Percentiles rank a stretch among this genome's conserved stretches.
Conservation (phyloP, 2,113 vertebrate species). For the Chaenocephalus aceratus region DNA sequence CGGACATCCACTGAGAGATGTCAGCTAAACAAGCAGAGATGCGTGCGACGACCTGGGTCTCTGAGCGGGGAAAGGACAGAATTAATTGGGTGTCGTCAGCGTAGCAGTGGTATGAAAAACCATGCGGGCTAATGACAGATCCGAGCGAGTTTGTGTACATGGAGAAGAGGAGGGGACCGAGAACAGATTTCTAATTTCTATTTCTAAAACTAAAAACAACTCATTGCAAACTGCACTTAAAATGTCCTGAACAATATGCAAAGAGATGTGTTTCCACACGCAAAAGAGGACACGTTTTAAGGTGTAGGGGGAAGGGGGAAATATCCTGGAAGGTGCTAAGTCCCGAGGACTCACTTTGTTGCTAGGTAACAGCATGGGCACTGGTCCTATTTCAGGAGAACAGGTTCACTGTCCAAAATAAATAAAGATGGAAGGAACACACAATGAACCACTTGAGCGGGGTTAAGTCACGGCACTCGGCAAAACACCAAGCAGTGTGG, state of each 20-base stretch:
- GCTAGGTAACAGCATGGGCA: slow-evolving; percentile 83
- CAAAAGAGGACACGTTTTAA: slow-evolving; percentile 44
- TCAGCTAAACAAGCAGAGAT: too few species aligned
- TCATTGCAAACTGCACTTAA: not conserved
- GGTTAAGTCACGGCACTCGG: slow-evolving; percentile 60
- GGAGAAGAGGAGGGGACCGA: too few species aligned
- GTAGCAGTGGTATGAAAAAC: too few species aligned
- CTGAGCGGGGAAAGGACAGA: too few species aligned
- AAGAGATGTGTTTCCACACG: too few species aligned
- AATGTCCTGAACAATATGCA: too few species aligned
- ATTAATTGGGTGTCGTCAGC: too few species aligned
- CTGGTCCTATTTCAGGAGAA: slow-evolving; percentile 50
- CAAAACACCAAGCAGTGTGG: slow-evolving; percentile 41
- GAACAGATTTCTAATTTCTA: too few species aligned
- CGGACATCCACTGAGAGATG: too few species aligned
- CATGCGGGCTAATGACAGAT: too few species aligned
- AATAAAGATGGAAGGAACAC: slow-evolving; percentile 67
- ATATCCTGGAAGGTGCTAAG: slow-evolving; percentile 54
- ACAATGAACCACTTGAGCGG: slow-evolving; percentile 53
- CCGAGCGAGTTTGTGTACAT: too few species aligned
- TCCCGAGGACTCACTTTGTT: slow-evolving; percentile 79
- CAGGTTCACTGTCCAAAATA: slow-evolving; percentile 64
- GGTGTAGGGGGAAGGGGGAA: slow-evolving; percentile 21
- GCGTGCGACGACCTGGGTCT: too few species aligned
- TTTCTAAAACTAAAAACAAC: not conserved